Base-by-base conservation (phyloP, 2,113 vertebrate species). In the Strix aluco region DNA sequence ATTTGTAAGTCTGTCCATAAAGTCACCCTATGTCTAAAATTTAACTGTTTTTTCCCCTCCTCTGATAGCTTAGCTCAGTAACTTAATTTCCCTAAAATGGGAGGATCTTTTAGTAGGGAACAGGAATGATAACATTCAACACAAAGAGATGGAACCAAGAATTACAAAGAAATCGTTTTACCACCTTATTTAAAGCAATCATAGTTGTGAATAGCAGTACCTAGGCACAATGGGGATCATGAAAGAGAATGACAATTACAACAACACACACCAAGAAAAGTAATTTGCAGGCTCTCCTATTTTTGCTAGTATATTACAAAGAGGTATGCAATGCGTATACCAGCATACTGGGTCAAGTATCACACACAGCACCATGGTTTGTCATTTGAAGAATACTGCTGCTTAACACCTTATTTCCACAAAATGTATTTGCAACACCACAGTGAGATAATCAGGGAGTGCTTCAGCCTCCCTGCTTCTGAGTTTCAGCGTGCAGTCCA, bases 181-280 rank as follows among this genome's bases (percentile, higher is more conserved):
- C 34, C 66, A 82, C 46, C 70, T 62, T 65, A 85, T 79, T 92
- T 80, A 95, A 85, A 94, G 84, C 81, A 77, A 81, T 80, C 70
- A 30, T 18, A 79, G 44, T 6, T 57, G 78, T 65, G 77, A 96
- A 90, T 40, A 94, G 74, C 79, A 74, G 66, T 90, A 77, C 65
- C 81, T 51, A 44, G 77, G 51, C 67, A 91, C 46, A 59, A 36
- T 1, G 6, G 42, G 55, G 12, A 72, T 51, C 21, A 11, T 49
- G 67, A 82, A 66, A 75, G 44, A 65, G 65, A 72, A 82, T 44
- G 63, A 78, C 83, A 75, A 87, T 66, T 78, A 40, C 34, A 87
- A 66, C 29, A 70, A 47, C 62, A 85, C 70, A 40, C 73, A 55
- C 6, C 25, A 88, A 71, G 27, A 36, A 36, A 80, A 88, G 69